Evolutionary conservation across 2,888 invertebrate species (phyloP), one percentile per base, ranked within the genome.

Genomic region (Formica aserva): DNA sequence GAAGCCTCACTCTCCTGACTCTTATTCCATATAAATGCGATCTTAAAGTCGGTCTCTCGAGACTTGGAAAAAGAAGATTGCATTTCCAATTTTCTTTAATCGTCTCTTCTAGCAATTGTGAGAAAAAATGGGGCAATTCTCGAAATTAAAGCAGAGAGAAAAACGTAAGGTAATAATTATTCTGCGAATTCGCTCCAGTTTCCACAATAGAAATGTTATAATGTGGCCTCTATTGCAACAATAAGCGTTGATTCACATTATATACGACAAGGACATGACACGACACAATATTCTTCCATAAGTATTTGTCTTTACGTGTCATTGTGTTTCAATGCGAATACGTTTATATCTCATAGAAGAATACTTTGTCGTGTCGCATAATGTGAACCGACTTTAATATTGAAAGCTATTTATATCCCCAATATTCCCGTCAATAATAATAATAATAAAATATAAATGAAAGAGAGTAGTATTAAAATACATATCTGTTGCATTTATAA

Each of bases 101-200:
- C 45, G 18, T 48, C 6, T 48, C 6, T 60, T 6, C 9, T 18
- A 6, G 15, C 11, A 60, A 38, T 35, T 9, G 26, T 38, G 22
- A 5, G 15, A 22, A 55, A 55, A 71, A 26, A 35, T 57, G 60
- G 13, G 5, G 35, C 18, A n/a, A 4, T 35, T 60, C 22, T 72
- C 6, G 8, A 38, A 72, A 35, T 57, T 72, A 35, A 57, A 72
- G 18, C 35, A 35, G 55, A 38, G 35, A 38, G 18, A 22, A 57
- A 35, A 71, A 32, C 26, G 4, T 32, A 35, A 55, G 8, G n/a
- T 35, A 0, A 38, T 18, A 60, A 72, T 60, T 15, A 26, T 1
- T 57, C 22, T 38, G 18, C 35, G 11, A 72, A 38, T 72, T 72
- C 3, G 72, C 60, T 26, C 38, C 72, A 60, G 18, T 72, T 60